Evolutionary conservation across 64 coral and sea anemone genomes (phyloP), one percentile per base, ranked within the genome.

Genomic region (Hydrozoanthus tunicans): DNA sequence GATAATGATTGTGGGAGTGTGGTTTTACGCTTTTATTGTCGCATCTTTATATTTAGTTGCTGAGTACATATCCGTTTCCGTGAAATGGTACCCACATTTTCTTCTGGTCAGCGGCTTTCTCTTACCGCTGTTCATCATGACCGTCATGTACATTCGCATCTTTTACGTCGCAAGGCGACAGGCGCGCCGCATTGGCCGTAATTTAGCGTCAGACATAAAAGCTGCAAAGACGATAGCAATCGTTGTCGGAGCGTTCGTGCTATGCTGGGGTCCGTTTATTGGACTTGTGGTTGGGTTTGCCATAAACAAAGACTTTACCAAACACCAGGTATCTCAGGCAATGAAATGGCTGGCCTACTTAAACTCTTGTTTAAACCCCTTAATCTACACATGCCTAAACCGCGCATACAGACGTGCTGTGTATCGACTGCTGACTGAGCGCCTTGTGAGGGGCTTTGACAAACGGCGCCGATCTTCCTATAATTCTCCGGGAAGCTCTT

Each of bases 221-320:
- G 95, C 95, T 58, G 90, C 95, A 14, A 97, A 97, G 81, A 97
- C 95, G 25, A 94, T 97, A 78, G 95, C 95, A 4, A 94, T 97
- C 15, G 92, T 97, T 13, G 93, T 97, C 64, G 95, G 95, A 9
- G 91, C 92, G 3, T 97, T 97, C 59, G 70, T 94, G 57, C 57
- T 97, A 70, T 97, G 95, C 58, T 97, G 95, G 95, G 81, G 90
- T 70, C 95, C 95, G 5, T 97, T 97, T 15, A 94, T 97, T 23
- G 76, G 58, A 25, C 79, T 90, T 60, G 80, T 94, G 27, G 82
- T 57, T 12, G 64, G 89, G n/a, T 94, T 78, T 83, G 93, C 93
- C 25, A 59, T 94, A 14, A 25, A 84, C 5, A 12, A 43, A 52
- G 2, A 82, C 3, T 94, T 82, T 51, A 51, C 56, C 12, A 61